phyloP scores from a whole-genome alignment of 2,888 invertebrate genomes.

The Minunthozetes semirufus region DNA sequence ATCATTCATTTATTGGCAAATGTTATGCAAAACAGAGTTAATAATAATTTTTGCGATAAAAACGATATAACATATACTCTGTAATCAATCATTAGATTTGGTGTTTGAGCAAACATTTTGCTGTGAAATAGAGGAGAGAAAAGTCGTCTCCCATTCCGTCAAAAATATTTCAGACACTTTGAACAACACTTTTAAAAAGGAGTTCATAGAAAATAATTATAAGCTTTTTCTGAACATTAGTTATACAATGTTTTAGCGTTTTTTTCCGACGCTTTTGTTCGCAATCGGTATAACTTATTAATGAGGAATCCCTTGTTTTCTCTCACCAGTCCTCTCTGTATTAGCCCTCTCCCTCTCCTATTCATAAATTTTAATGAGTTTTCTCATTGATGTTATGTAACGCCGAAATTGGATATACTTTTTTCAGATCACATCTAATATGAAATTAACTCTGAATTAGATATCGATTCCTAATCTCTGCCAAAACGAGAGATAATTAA shows the following conservation, averaged over 20 bases:
- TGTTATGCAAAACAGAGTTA: neutral
- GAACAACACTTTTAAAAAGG: neutral
- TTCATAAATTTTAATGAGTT: constrained; percentile 6
- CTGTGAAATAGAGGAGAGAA: too few species aligned
- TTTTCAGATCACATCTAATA: neutral
- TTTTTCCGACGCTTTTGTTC: neutral
- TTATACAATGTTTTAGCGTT: neutral
- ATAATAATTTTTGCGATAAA: neutral
- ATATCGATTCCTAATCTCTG: neutral
- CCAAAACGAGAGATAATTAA: neutral
- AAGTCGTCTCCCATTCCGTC: too few species aligned
- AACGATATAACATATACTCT: neutral
- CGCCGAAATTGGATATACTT: neutral
- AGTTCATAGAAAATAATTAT: neutral
- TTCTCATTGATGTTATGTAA: neutral
- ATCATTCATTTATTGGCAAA: neutral
- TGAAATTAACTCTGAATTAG: neutral
- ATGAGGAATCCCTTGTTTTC: too few species aligned
- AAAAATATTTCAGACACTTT: neutral
- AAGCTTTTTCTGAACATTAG: neutral
- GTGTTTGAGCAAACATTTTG: neutral
- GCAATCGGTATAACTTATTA: neutral
- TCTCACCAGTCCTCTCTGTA: too few species aligned
- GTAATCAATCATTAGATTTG: neutral
- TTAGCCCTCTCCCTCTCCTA: neutral